A percentile compares a stretch with the other conserved stretches of the same genome.
phyloP scores from a whole-genome alignment of 2,888 invertebrate species.

The Apamea sordens region DNA sequence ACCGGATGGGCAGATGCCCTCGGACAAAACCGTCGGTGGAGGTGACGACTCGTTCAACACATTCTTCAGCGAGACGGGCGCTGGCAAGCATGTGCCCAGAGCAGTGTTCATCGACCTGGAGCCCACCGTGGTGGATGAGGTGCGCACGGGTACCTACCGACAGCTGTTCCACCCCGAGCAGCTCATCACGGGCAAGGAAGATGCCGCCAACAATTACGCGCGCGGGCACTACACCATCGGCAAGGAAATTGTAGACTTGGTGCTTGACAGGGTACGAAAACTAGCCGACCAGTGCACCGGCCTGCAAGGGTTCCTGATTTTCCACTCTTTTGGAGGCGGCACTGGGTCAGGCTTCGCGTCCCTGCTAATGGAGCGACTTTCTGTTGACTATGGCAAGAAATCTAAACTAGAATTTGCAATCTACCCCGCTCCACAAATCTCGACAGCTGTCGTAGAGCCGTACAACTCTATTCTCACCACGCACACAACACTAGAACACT shows the following conservation, averaged over 20 bases:
- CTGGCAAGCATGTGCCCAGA: constrained; percentile 98
- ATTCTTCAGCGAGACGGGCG: constrained; percentile 97
- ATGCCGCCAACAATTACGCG: constrained; percentile 99
- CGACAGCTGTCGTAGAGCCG: constrained; percentile 97
- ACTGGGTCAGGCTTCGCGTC: constrained; percentile 99
- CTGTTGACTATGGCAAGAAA: constrained; percentile 98
- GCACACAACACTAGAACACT: constrained; percentile 98
- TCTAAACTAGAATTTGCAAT: constrained; percentile 98
- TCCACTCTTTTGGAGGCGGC: constrained; percentile 98
- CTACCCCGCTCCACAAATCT: constrained; percentile 97
- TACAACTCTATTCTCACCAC: constrained; percentile 99
- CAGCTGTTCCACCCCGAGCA: constrained; percentile 99
- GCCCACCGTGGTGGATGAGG: constrained; percentile 98
- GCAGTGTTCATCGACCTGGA: constrained; percentile 98
- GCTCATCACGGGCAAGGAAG: constrained; percentile 98
- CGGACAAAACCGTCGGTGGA: constrained; percentile 94
- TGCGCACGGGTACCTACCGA: constrained; percentile 97
- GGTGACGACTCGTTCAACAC: constrained; percentile 98
- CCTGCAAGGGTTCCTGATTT: constrained; percentile 97
- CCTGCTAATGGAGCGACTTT: constrained; percentile 97
- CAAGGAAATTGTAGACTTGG: constrained; percentile 97
- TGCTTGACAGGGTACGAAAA: constrained; percentile 95
- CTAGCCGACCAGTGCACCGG: constrained; percentile 97
- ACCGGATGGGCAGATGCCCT: constrained; percentile 96
- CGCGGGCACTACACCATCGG: constrained; percentile 99